Base-by-base conservation (phyloP, 2,888 invertebrate species). In the Subacronicta megacephala region DNA sequence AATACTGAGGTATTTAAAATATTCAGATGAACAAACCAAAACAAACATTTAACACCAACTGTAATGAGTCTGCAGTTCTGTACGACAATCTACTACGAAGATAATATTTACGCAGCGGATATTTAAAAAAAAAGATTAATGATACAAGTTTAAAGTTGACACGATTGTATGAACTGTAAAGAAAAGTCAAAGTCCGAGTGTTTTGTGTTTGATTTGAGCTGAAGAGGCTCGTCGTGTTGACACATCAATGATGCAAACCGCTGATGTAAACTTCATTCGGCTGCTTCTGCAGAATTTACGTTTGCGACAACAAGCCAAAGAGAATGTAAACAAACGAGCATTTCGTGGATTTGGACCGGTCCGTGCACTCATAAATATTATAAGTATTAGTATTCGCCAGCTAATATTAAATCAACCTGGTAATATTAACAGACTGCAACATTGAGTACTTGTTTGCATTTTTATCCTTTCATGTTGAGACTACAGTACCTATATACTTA, bases 321-420 rank as follows among this genome's bases (percentile, higher is more conserved):
- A 75, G 66, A 81, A 80, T 68, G 72, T 81, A 82, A 83, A 85
- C 77, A 83, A 73, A 64, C 44, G 47, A 47, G 45, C 55, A 36
- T 46, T 68, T 76, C 53, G 68, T 65, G 40, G 45, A 64, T 44
- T 62, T n/a, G n/a, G 40, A 13, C 6, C 23, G 43, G 31, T 31
- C 18, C 9, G 15, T 20, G 31, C 31, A 45, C 26, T 41, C 7
- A n/a, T n/a, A 26, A 31, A 31, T 31, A 31, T 31, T 31, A 31
- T 31, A n/a, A n/a, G n/a, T n/a, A 29, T 3, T 29, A n/a, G 29
- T n/a, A 7, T 17, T 56, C 10, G 16, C 1, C 33, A 20, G 13
- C 3, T 26, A 17, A 20, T 44, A 26, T 5, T 44, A 17, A 18
- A 31, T 5, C 31, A 7, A 31, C 31, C 31, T 31, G n/a, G 31